A percentile compares a stretch with the other conserved stretches of the same genome.
Evolutionary conservation across 2,888 invertebrate genomes (phyloP).

Genomic region (Carpatolechia fugitivella): DNA sequence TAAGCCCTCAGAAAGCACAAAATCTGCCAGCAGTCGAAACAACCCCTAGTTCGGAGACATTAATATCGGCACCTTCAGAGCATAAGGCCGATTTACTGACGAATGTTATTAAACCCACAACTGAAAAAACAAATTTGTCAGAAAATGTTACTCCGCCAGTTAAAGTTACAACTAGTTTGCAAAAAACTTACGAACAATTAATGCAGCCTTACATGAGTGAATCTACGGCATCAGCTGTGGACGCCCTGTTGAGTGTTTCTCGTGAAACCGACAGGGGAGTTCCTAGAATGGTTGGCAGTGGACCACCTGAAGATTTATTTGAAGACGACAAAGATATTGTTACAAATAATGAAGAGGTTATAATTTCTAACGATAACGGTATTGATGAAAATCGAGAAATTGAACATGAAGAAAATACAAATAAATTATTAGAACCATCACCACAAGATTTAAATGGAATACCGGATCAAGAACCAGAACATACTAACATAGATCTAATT

Average conservation of each 20-base stretch:
- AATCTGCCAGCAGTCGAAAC: constrained; percentile 8
- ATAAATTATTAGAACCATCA: constrained; percentile 2
- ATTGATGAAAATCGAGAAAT: constrained; percentile 23
- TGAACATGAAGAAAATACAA: constrained; percentile 20
- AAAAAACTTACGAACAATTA: constrained; percentile 33
- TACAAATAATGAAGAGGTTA: constrained; percentile 41
- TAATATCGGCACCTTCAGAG: background rate
- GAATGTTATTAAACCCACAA: background rate
- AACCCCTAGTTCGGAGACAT: background rate
- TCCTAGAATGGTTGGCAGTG: constrained; percentile 60
- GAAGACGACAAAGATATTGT: constrained; percentile 51
- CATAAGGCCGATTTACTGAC: background rate
- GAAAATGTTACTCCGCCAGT: background rate
- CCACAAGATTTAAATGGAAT: constrained; percentile 16
- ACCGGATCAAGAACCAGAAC: background rate
- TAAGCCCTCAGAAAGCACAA: constrained; percentile 11
- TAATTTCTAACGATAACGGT: constrained; percentile 27
- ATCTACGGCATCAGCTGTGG: constrained; percentile 70
- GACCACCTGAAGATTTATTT: constrained; percentile 69
- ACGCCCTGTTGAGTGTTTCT: constrained; percentile 67
- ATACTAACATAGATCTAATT: background rate
- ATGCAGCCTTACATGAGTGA: constrained; percentile 56
- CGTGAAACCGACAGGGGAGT: constrained; percentile 62
- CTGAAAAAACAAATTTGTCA: background rate
- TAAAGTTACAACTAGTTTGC: constrained; percentile 12